phyloP scores from a whole-genome alignment of 2,888 invertebrate genomes.

The Onthophagus sagittarius region DNA sequence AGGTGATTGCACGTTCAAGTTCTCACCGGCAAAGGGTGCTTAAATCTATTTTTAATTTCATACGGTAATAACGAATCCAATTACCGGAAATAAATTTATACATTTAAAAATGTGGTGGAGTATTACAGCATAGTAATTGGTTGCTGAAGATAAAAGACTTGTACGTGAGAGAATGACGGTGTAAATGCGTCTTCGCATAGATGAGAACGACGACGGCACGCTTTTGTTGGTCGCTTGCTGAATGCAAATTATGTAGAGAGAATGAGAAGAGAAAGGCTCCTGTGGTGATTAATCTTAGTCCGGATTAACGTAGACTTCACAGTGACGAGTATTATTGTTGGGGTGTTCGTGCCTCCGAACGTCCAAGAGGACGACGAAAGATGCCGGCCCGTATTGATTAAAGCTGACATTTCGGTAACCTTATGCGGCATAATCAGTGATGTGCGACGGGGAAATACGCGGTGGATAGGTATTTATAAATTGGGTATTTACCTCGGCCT shows the following conservation, averaged over 20 bases:
- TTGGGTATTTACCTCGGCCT: no score
- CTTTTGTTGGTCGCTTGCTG: neutral
- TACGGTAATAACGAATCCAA: neutral
- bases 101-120: neutral
- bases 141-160: neutral
- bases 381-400: neutral
- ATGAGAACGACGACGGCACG: conserved; percentile 3
- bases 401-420: neutral
- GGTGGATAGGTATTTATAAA: no score
- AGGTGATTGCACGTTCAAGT: neutral
- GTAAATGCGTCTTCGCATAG: neutral
- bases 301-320: conserved; percentile 24
- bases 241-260: conserved; percentile 11
- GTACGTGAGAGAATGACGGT: neutral
- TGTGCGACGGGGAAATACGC: no score
- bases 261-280: conserved; percentile 3
- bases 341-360: neutral
- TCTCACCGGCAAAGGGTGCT: neutral
- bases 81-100: neutral
- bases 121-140: neutral
- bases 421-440: neutral
- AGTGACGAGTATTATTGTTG: conserved; percentile 27
- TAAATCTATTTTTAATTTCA: neutral
- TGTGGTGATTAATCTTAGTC: conserved; percentile 26
- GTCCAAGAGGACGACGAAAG: neutral